These are phyloP conservation scores for Periophthalmus magnuspinnatus DNA, from an alignment of 2,797 vertebrate genomes.

Conservation along the genomic window DNA sequence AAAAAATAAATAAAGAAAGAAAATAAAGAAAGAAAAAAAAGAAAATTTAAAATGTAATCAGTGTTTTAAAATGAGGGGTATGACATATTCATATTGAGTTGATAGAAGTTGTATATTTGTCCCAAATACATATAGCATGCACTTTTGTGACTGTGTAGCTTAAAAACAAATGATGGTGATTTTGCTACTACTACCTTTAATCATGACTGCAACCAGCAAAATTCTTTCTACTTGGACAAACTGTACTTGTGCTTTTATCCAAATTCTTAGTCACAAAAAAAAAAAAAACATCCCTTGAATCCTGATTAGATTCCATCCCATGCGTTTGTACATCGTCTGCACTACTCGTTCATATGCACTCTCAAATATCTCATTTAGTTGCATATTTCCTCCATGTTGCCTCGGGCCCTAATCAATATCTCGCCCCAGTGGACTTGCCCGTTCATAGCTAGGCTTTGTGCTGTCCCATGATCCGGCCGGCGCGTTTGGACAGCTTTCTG, in stretches of 20 bases:
- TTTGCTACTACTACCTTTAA: no score
- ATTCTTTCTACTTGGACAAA: neutral
- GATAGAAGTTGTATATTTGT: no score
- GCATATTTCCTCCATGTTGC: conserved; percentile 67
- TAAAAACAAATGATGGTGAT: no score
- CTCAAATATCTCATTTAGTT: conserved; percentile 64
- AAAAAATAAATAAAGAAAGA: no score
- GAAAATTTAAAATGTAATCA: no score
- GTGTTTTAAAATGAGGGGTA: no score
- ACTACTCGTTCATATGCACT: conserved; percentile 1
- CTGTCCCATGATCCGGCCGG: conserved; percentile 46
- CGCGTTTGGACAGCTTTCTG: conserved; percentile 71
- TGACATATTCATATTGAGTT: no score
- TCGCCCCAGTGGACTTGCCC: conserved; percentile 62
- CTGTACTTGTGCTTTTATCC: neutral
- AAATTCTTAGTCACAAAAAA: neutral
- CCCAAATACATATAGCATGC: no score
- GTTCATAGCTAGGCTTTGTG: conserved; percentile 71
- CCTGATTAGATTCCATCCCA: conserved; percentile 16
- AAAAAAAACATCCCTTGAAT: conserved; percentile 2
- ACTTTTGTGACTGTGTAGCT: no score
- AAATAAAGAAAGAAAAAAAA: no score
- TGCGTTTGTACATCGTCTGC: conserved; percentile 15
- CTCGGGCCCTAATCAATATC: conserved; percentile 72
- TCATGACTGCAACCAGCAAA: no score